These are phyloP conservation scores for Acinonyx jubatus DNA, from an alignment of 2,113 vertebrate species.

Conservation along the genomic window DNA sequence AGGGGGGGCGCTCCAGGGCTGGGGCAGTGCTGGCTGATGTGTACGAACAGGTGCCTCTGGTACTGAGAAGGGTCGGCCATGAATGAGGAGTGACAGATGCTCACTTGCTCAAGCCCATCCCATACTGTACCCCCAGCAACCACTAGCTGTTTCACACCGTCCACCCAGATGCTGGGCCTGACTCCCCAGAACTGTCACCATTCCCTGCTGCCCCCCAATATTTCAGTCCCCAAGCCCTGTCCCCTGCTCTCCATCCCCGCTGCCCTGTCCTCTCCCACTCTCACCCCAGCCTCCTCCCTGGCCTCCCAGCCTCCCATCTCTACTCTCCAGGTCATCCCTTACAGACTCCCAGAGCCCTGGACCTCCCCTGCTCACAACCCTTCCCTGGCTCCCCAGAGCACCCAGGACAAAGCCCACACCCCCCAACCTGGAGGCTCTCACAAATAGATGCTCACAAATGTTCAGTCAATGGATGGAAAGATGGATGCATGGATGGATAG, in stretches of 20 bases:
- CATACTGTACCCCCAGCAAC: neutral
- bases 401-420: neutral
- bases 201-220: neutral
- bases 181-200: too few species aligned
- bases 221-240: neutral
- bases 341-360: neutral
- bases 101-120: neutral
- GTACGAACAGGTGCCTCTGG: constrained; percentile 84
- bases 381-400: neutral
- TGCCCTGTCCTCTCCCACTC: neutral
- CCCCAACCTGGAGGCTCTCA: neutral
- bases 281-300: neutral
- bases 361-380: neutral
- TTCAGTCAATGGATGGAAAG: neutral
- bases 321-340: neutral
- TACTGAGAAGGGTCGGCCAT: constrained; percentile 41
- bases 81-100: neutral
- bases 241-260: neutral
- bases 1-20: constrained; percentile 76
- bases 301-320: neutral
- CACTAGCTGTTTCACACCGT: neutral
- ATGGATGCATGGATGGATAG: neutral
- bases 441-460: neutral
- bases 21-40: constrained; percentile 81
- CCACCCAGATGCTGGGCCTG: neutral